Conservation (phyloP, 92 coral and sea anemone species). For the Porites lobata region DNA sequence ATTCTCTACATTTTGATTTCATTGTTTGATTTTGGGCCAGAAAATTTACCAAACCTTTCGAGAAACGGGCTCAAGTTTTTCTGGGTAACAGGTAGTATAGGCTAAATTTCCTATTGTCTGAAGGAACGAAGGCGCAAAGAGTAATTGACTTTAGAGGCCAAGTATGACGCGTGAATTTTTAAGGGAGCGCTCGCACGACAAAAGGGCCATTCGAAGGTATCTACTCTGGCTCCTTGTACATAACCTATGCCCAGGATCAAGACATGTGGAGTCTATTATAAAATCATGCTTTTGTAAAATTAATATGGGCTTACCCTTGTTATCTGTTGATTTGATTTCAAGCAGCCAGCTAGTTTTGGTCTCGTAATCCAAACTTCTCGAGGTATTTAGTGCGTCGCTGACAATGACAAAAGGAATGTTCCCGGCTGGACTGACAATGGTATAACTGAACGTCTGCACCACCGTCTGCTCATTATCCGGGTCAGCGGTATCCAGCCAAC, state of each 20-base stretch:
- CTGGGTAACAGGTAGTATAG: too few relatives aligned
- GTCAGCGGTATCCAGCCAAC: slow-evolving; percentile 81
- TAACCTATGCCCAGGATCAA: neutral
- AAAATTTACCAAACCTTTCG: too few relatives aligned
- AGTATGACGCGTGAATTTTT: too few relatives aligned
- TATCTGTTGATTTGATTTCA: slow-evolving; percentile 83
- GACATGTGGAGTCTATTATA: slow-evolving; percentile 12
- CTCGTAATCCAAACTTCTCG: slow-evolving; percentile 88
- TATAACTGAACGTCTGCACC: slow-evolving; percentile 84
- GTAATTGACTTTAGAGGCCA: too few relatives aligned
- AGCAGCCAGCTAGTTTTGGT: slow-evolving; percentile 67
- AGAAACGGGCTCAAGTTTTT: too few relatives aligned
- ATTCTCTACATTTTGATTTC: too few relatives aligned
- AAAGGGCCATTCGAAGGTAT: too few relatives aligned
- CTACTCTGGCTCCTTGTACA: too few relatives aligned
- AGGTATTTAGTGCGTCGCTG: slow-evolving; percentile 78
- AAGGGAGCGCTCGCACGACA: too few relatives aligned
- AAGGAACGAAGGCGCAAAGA: too few relatives aligned
- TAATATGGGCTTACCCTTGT: slow-evolving; percentile 51
- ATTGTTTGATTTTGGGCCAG: too few relatives aligned
- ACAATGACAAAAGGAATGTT: slow-evolving; percentile 76
- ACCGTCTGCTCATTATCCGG: slow-evolving; percentile 84
- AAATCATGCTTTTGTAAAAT: neutral
- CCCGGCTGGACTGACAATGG: slow-evolving; percentile 42
- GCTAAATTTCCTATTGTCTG: too few relatives aligned